Conservation (phyloP, 2,113 vertebrate species). For the Circaetus gallicus region DNA sequence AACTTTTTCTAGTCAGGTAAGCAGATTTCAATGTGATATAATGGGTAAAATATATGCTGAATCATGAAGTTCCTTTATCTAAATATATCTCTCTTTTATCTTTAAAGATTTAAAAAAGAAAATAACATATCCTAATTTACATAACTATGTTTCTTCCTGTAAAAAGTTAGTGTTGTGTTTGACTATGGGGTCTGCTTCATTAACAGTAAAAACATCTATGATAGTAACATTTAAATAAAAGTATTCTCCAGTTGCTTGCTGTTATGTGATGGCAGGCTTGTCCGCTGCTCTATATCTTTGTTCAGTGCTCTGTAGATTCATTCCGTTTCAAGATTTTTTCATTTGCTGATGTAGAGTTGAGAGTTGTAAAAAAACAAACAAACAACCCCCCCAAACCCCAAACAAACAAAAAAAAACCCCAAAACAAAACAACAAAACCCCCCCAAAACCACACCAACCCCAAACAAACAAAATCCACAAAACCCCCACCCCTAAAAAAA, state of each 20-base stretch:
- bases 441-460: no score
- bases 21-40: background rate
- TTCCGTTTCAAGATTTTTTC: background rate
- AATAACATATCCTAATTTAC: background rate
- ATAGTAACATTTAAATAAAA: background rate
- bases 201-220: background rate
- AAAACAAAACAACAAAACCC: background rate
- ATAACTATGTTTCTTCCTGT: background rate
- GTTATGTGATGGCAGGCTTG: background rate
- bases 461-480: no score
- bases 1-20: background rate
- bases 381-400: no score
- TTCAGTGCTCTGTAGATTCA: background rate
- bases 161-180: background rate
- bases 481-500: no score
- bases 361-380: background rate
- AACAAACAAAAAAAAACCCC: no score
- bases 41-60: background rate
- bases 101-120: background rate
- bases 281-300: background rate
- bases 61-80: background rate
- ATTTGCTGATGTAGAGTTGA: background rate
- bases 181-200: background rate
- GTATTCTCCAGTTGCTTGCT: background rate
- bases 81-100: background rate